Evolutionary conservation across 2,797 vertebrate genomes (phyloP).

Genomic region (Danio choprae): DNA sequence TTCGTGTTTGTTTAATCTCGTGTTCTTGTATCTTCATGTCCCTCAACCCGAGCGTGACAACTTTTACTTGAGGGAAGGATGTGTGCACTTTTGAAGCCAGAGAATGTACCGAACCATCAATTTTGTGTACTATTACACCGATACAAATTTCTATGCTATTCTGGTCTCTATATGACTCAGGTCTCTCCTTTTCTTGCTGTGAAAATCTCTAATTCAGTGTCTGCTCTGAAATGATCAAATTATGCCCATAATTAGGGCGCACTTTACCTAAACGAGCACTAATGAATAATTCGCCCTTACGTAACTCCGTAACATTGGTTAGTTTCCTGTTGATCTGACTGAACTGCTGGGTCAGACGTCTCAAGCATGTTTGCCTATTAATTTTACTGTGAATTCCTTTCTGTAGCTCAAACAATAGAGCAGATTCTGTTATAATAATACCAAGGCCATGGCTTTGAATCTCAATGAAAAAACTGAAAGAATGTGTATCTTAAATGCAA

Average conservation of each 20-base stretch:
- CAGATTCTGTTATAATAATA: background rate
- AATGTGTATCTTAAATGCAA: background rate
- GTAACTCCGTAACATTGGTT: slow-evolving; percentile 17
- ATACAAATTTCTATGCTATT: background rate
- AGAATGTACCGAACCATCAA: too few relatives aligned
- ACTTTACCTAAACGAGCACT: slow-evolving; percentile 29
- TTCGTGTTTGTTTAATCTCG: too few relatives aligned
- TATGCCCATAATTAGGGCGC: slow-evolving; percentile 13
- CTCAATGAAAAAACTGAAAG: background rate
- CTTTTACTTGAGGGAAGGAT: too few relatives aligned
- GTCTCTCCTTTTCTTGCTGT: background rate
- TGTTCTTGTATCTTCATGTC: too few relatives aligned
- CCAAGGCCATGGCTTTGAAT: background rate
- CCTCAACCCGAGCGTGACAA: too few relatives aligned
- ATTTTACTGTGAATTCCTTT: background rate
- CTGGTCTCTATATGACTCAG: background rate
- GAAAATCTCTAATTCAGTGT: background rate
- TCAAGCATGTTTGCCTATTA: background rate
- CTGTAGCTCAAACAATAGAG: background rate
- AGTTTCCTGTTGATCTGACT: background rate
- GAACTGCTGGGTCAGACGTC: background rate
- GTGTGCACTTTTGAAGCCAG: too few relatives aligned
- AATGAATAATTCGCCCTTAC: slow-evolving; percentile 25
- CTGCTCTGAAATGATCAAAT: slow-evolving; percentile 21
- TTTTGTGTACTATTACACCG: too few relatives aligned